These are phyloP conservation scores for Indicator indicator DNA, from an alignment of 2,113 vertebrate genomes.

Conservation along the genomic window DNA sequence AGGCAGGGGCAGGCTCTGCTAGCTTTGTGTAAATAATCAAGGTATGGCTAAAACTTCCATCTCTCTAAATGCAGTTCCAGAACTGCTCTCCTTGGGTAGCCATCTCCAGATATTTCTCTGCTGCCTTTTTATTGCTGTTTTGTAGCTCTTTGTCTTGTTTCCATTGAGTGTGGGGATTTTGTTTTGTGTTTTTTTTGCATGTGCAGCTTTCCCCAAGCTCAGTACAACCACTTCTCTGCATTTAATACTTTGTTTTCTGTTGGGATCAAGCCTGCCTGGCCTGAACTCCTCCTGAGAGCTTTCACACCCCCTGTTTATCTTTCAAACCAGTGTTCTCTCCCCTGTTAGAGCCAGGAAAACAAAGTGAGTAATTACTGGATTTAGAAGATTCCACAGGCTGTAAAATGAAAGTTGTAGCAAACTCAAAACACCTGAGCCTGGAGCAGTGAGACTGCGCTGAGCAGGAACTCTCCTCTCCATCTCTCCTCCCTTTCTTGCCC, in stretches of 20 bases:
- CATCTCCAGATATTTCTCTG: neutral
- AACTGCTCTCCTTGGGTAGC: neutral
- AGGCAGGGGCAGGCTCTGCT: neutral
- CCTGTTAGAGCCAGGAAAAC: neutral
- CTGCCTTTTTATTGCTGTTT: neutral
- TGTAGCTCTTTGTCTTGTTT: neutral
- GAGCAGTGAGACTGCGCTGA: neutral
- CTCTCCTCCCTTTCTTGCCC: neutral
- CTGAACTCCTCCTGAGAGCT: neutral
- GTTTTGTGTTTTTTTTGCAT: neutral
- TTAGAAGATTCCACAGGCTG: neutral
- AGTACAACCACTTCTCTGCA: neutral
- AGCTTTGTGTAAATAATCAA: slow-evolving; percentile 27
- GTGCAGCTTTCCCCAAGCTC: neutral
- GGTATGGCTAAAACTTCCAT: neutral
- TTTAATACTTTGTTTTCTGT: fast-evolving
- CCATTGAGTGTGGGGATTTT: neutral
- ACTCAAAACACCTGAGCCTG: neutral
- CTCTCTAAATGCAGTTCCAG: slow-evolving; percentile 27
- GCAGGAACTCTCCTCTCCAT: neutral
- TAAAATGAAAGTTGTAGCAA: neutral
- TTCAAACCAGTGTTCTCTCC: neutral
- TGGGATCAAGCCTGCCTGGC: neutral
- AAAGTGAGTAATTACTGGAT: neutral
- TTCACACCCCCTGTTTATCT: neutral